Base-by-base conservation (phyloP, 2,888 invertebrate genomes). In the Busseola fusca region DNA sequence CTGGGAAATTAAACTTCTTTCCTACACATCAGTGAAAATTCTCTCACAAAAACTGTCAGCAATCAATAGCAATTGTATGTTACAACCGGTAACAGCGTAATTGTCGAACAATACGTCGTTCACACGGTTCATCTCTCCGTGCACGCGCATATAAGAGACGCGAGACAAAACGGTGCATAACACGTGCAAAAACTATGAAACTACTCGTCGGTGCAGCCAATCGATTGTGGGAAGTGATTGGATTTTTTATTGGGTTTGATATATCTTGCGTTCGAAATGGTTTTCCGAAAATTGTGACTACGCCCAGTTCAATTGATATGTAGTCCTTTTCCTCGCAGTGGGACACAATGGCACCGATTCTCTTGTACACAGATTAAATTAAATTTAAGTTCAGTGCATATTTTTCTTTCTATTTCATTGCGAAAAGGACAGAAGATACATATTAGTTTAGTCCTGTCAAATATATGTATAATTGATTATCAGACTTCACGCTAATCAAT, bases 91-190 rank as follows among this genome's bases (percentile, higher is more conserved):
- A 81, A 67, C 66, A 74, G 27, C 48, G 64, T 78, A 73, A 81
- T 76, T 72, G 72, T 64, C 40, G 69, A 82, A 83, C 80, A 83
- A 83, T 83, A 42, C 50, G 42, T 10, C 21, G 56, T 79, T 82
- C 81, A 64, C 81, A 81, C 76, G 69, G 69, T 81, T 78, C 68
- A 65, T 74, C 72, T 77, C 65, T 48, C 54, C 30, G 21, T 40
- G 30, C 37, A 54, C 21, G 65, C 48, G 48, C 57, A 69, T 67
- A 34, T 14, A 40, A n/a, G 42, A 73, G 59, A 70, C 65, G 48
- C 30, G 60, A 30, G 60, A 81, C 80, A 81, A 83, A 83, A 75
- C 64, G 74, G 40, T 76, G 76, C 21, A 25, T 62, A 62, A 62
- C 21, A 62, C 50, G 30, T 37, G 59, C 65, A 83, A 83, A 81